phyloP scores from a whole-genome alignment of 1,140 invertebrate species.

The Drosophila auraria region DNA sequence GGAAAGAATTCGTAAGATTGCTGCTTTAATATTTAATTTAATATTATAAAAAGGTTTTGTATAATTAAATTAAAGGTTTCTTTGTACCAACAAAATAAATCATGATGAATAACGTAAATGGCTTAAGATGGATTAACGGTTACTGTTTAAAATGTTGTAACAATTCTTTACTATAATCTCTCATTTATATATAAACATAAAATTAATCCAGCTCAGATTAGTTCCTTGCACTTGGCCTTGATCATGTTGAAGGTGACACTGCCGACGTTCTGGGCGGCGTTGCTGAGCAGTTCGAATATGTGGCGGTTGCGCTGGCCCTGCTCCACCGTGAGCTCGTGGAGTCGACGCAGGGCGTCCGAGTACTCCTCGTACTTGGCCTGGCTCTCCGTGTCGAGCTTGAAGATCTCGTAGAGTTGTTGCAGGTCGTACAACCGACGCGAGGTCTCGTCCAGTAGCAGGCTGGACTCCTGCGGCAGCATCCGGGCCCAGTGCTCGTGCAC shows the following conservation, averaged over 20 bases:
- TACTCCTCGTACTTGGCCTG: constrained; percentile 69
- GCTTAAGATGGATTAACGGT: too few relatives aligned
- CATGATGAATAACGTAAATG: too few relatives aligned
- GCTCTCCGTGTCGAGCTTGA: constrained; percentile 75
- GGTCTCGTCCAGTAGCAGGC: constrained; percentile 55
- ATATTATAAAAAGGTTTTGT: too few relatives aligned
- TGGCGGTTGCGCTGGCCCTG: constrained; percentile 62
- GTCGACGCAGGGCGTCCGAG: constrained; percentile 33
- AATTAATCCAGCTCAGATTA: constrained; percentile 11
- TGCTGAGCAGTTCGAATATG: constrained; percentile 71
- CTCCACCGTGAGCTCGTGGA: constrained; percentile 65
- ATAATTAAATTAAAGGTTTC: neutral
- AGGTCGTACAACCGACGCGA: constrained; percentile 59
- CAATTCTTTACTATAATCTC: neutral
- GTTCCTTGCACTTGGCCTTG: constrained; percentile 71
- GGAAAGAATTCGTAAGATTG: too few relatives aligned
- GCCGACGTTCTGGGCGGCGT: constrained; percentile 75
- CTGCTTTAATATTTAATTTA: too few relatives aligned
- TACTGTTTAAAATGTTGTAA: neutral
- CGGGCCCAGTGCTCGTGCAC: constrained; percentile 66
- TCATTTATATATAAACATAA: neutral
- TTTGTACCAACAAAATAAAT: neutral
- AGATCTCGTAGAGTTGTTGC: constrained; percentile 67
- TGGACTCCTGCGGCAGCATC: constrained; percentile 56
- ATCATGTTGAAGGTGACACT: constrained; percentile 79